A percentile compares a stretch with the other conserved stretches of the same genome.
phyloP scores from a whole-genome alignment of 2,113 vertebrate genomes.

The Lethenteron reissneri region DNA sequence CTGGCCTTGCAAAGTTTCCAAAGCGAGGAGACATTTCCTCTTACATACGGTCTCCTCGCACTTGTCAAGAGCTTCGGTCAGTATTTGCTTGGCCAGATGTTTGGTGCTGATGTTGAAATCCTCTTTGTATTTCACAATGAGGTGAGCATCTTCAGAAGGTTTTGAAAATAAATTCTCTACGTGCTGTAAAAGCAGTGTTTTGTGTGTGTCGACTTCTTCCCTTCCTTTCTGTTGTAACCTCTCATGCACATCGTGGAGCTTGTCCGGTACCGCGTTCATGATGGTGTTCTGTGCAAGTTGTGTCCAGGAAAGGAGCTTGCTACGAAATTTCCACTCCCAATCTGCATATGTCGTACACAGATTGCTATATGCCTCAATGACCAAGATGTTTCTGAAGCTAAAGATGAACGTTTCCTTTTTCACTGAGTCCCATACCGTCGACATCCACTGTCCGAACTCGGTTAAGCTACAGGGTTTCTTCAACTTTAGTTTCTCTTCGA shows the following conservation, averaged over 20 bases:
- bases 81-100: slow-evolving; percentile 15
- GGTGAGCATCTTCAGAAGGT: slow-evolving; percentile 14
- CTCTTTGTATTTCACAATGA: slow-evolving; percentile 19
- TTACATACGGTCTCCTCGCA: slow-evolving; percentile 15
- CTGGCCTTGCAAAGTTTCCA: slow-evolving; percentile 16
- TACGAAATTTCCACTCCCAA: slow-evolving; percentile 17
- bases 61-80: slow-evolving; percentile 12
- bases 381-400: slow-evolving; percentile 8
- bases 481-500: slow-evolving; percentile 19
- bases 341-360: slow-evolving; percentile 13
- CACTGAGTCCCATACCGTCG: slow-evolving; percentile 15
- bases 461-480: slow-evolving; percentile 11
- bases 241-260: slow-evolving; percentile 13
- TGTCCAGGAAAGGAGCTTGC: slow-evolving; percentile 21
- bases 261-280: slow-evolving; percentile 7
- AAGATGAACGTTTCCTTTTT: slow-evolving; percentile 11
- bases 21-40: slow-evolving; percentile 17
- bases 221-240: slow-evolving; percentile 17
- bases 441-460: slow-evolving; percentile 20
- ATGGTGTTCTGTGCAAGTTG: slow-evolving; percentile 16
- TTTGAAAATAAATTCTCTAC: slow-evolving; percentile 17
- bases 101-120: slow-evolving; percentile 17
- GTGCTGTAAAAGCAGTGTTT: slow-evolving; percentile 10
- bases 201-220: slow-evolving; percentile 5
- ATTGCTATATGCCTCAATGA: slow-evolving; percentile 11